Evolutionary conservation across 2,888 invertebrate genomes (phyloP), one percentile per base, ranked within the genome.

Genomic region (Dascillus cervinus): DNA sequence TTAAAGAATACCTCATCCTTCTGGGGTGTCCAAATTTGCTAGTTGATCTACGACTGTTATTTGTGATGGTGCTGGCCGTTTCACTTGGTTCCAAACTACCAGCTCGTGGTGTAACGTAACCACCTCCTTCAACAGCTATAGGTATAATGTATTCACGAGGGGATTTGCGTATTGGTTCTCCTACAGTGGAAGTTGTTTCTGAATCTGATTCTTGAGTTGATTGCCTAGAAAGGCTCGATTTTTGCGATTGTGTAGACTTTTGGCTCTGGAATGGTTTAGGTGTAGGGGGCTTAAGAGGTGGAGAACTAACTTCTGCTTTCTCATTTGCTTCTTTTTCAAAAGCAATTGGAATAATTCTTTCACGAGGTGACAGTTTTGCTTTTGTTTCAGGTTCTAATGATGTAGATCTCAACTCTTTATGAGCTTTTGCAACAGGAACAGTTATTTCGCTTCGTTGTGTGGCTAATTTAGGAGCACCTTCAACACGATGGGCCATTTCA

Each of bases 131-230:
- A 32, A 90, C 82, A 10, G 88, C 87, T 54, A 91, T 90, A n/a
- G 90, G 90, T 63, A 91, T 90, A 53, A 91, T 89, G 57, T 87
- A 89, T 66, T 91, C 90, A 22, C 90, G 73, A 9, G 89, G 87
- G 8, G 87, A 87, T 66, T 89, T 90, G 58, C 84, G 80, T 55
- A 89, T 88, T 3, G 87, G 85, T 59, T 83, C 81, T 50, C 70
- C 69, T 11, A 72, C 70, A 4, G 70, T 65, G 6, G 66, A 65
- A 46, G 62, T 72, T 48, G 70, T 71, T 44, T 77, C 79, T 0
- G 82, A 80, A 49, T 88, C 86, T 5, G 81, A 79, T 39, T 80
- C 79, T 37, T 70, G 70, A 1, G 80, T 81, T 5, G 80, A 77
- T 52, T 81, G 82, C 9, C 77, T 62, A 3, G 77, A 77, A 13